A percentile compares a stretch with the other conserved stretches of the same genome.
phyloP scores from a whole-genome alignment of 2,113 vertebrate genomes.

The Rousettus leschenaultii region DNA sequence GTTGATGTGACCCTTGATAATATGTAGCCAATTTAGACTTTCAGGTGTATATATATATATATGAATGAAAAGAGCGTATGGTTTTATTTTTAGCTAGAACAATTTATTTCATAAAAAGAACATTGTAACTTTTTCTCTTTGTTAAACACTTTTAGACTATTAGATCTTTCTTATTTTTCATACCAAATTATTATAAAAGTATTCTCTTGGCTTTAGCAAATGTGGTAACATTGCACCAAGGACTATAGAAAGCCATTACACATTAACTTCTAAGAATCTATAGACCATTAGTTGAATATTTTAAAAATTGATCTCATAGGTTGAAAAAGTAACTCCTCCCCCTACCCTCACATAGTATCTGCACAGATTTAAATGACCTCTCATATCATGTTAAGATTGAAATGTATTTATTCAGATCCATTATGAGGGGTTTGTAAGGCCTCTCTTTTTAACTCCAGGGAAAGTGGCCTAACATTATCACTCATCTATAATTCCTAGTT shows the following conservation, averaged over 20 bases:
- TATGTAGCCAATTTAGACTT: not conserved
- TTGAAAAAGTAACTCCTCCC: not conserved
- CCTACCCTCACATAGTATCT: not conserved
- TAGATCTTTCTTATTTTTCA: not conserved
- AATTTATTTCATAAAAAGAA: not conserved
- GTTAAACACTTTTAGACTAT: not conserved
- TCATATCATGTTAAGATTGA: conserved; percentile 15
- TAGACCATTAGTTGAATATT: not conserved
- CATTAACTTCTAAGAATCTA: not conserved
- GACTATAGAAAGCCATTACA: not conserved
- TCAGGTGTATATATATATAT: not conserved
- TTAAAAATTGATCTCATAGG: not conserved
- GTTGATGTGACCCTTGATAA: not conserved
- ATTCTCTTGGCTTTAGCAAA: not conserved
- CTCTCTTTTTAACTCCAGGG: conserved; percentile 29
- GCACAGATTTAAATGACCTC: conserved; percentile 14
- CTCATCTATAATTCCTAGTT: conserved; percentile 60
- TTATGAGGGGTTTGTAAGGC: not conserved
- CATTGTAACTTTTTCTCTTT: not conserved
- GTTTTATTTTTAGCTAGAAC: not conserved
- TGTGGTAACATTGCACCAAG: not conserved
- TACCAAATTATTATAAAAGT: not conserved
- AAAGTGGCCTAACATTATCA: conserved; percentile 39
- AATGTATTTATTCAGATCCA: conserved; percentile 45
- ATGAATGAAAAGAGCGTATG: not conserved